Percentiles rank a stretch among this genome's conserved stretches.
Conservation (phyloP, 2,797 vertebrate species). For the Heterohyrax brucei region DNA sequence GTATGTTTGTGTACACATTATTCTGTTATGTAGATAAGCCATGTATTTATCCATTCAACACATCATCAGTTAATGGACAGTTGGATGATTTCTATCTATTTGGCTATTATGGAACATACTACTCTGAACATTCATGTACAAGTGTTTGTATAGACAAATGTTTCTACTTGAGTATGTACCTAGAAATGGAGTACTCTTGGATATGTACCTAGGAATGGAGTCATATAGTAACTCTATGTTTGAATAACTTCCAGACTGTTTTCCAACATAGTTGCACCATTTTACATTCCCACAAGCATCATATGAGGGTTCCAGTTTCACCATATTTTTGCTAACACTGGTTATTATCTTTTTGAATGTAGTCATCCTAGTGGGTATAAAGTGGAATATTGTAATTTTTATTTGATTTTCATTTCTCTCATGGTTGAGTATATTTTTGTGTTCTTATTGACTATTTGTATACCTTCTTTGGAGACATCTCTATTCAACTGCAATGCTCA, state of each 20-base stretch:
- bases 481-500: background rate
- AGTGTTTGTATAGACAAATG: background rate
- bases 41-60: background rate
- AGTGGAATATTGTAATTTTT: background rate
- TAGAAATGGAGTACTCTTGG: background rate
- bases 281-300: background rate
- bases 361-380: background rate
- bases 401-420: conserved; percentile 24
- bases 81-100: background rate
- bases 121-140: background rate
- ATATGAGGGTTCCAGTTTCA: background rate
- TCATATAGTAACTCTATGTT: background rate
- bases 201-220: background rate
- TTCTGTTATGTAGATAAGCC: background rate
- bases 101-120: background rate
- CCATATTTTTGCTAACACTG: background rate
- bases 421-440: background rate
- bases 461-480: too few species aligned
- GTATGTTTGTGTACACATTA: background rate
- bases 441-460: too few species aligned
- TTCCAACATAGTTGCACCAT: background rate
- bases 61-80: background rate
- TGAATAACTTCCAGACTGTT: background rate
- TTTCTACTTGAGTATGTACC: background rate
- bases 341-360: background rate